These are phyloP conservation scores for Charanyca ferruginea DNA, from an alignment of 2,888 invertebrate species.

Conservation along the genomic window DNA sequence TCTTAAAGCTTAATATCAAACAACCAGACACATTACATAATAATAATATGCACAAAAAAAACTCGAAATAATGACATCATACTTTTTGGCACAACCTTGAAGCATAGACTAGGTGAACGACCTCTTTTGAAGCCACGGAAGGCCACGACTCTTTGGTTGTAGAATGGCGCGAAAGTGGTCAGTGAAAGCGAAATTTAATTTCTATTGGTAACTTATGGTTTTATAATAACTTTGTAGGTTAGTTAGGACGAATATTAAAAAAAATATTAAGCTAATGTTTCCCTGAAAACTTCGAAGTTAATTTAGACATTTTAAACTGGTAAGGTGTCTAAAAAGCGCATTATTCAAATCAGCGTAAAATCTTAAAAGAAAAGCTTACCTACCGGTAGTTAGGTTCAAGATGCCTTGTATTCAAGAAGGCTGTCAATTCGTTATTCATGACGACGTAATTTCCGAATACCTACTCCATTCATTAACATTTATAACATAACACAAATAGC, in stretches of 20 bases:
- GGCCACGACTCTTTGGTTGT: conserved; percentile 57
- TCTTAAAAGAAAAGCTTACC: not conserved
- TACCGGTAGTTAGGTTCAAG: not conserved
- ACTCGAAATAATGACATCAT: conserved; percentile 61
- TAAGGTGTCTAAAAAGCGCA: too few species aligned
- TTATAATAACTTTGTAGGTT: not conserved
- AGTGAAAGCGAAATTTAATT: conserved; percentile 61
- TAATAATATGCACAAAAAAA: conserved; percentile 51
- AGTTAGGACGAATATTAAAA: not conserved
- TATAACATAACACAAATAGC: too few species aligned
- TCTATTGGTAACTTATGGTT: conserved; percentile 20
- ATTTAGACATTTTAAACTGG: too few species aligned
- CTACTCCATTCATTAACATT: too few species aligned
- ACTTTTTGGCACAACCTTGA: conserved; percentile 61
- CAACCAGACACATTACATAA: conserved; percentile 42
- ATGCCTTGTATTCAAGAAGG: conserved; percentile 33
- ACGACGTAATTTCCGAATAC: conserved; percentile 37
- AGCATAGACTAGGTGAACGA: conserved; percentile 64
- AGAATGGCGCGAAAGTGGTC: conserved; percentile 68
- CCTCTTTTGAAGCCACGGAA: conserved; percentile 56
- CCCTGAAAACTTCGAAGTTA: too few species aligned
- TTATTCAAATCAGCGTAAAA: not conserved
- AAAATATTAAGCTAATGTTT: too few species aligned
- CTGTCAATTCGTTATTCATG: conserved; percentile 15
- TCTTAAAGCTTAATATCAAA: conserved; percentile 41